Evolutionary conservation across 2,113 vertebrate species (phyloP), one percentile per base, ranked within the genome.

Genomic region (Poecile atricapillus): DNA sequence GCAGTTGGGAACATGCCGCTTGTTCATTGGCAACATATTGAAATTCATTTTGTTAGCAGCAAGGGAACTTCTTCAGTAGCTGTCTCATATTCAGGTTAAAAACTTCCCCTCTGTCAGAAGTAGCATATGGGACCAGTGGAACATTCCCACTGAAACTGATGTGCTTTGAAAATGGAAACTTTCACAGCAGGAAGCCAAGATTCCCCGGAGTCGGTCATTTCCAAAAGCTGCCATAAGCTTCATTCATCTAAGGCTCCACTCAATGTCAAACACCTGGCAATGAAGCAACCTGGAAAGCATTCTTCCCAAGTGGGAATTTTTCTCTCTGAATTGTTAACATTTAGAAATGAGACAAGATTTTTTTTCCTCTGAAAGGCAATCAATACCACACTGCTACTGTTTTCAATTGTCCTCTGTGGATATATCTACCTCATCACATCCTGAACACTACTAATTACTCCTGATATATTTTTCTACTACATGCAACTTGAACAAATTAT

Each of bases 141-240:
- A 98, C 97, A 96, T 97, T 98, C 97, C 97, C 98, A 97, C 93
- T 97, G 97, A 98, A 98, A 98, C 95, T 94, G 95, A 98, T 94
- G 96, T 97, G 98, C 98, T 99, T 98, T 98, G 98, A 98, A 99
- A 98, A 98, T 95, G 98, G 98, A 98, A 98, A 98, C 98, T 98
- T 98, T 98, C 98, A 96, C 98, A 98, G 98, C 98, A 98, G 98
- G 98, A 98, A 98, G 97, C 97, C n/a, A 63, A 95, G 97, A 98
- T 96, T 98, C 98, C 98, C 98, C 49, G 73, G 97, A 98, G 98
- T 95, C 93, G 69, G 97, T 98, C 97, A 97, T 97, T 98, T 98
- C 98, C 97, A 98, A 97, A 96, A 97, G 96, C 97, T 98, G 98
- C 98, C 98, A 97, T 98, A 97, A 98, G 97, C 97, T 98, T 98